These are phyloP conservation scores for Equus quagga DNA, from an alignment of 2,113 vertebrate genomes.

Conservation along the genomic window DNA sequence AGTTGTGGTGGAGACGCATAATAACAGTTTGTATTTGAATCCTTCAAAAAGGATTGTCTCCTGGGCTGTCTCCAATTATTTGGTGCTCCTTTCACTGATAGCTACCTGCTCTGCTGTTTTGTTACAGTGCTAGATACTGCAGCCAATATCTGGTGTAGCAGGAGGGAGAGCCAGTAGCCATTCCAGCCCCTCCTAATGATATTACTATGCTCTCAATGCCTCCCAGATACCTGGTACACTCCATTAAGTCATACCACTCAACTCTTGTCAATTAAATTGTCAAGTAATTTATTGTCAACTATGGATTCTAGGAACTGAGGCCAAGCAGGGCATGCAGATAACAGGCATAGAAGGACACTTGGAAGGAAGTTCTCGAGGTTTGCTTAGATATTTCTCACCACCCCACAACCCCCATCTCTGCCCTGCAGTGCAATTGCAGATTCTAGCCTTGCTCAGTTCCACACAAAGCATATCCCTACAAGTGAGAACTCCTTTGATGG, in stretches of 20 bases:
- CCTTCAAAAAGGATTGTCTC: not conserved
- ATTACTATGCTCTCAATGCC: not conserved
- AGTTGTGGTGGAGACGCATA: not conserved
- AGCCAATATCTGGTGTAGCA: not conserved
- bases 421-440: not conserved
- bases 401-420: rapidly evolving
- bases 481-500: not conserved
- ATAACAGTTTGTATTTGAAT: not conserved
- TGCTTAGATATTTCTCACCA: not conserved
- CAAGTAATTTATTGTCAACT: not conserved
- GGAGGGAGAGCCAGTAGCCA: not conserved
- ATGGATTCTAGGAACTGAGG: not conserved
- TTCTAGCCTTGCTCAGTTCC: not conserved
- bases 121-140: not conserved
- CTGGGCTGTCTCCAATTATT: not conserved
- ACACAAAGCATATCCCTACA: not conserved
- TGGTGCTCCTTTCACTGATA: not conserved
- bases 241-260: not conserved
- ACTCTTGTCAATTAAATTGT: not conserved
- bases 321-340: not conserved
- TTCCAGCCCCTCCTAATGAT: not conserved
- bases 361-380: not conserved
- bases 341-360: not conserved
- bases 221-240: not conserved
- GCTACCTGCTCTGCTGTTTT: not conserved